These are phyloP conservation scores for Pelmatolapia mariae DNA, from an alignment of 2,113 vertebrate genomes.

Conservation along the genomic window DNA sequence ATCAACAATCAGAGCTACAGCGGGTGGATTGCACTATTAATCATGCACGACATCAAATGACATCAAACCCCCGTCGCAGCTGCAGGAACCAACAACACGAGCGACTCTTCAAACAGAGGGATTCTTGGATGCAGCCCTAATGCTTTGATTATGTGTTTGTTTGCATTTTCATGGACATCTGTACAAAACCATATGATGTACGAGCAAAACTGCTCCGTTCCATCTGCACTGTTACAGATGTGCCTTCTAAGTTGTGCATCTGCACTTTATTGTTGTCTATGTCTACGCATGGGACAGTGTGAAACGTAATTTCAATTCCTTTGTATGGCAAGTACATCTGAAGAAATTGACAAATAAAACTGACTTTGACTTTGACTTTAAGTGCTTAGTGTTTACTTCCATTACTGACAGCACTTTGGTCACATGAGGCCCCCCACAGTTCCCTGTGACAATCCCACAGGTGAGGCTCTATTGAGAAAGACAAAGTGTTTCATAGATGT, in stretches of 20 bases:
- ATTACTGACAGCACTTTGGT: not conserved
- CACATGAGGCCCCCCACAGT: not conserved
- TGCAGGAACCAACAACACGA: not conserved
- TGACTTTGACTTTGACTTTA: too few relatives aligned
- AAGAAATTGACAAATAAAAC: too few relatives aligned
- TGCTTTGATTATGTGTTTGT: accelerated
- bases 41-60: not conserved
- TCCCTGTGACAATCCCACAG: not conserved
- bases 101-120: not conserved
- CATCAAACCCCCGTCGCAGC: not conserved
- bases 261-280: too few relatives aligned
- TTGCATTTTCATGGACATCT: not conserved
- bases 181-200: not conserved
- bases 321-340: too few relatives aligned
- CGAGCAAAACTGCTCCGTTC: not conserved
- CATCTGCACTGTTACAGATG: accelerated
- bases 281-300: too few relatives aligned
- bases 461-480: not conserved
- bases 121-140: not conserved
- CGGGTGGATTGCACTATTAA: not conserved
- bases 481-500: not conserved
- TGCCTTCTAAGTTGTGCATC: not conserved
- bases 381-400: not conserved
- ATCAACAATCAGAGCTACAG: not conserved
- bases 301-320: too few relatives aligned